phyloP scores from a whole-genome alignment of 2,888 invertebrate species.

The Cryptocephalus moraei region DNA sequence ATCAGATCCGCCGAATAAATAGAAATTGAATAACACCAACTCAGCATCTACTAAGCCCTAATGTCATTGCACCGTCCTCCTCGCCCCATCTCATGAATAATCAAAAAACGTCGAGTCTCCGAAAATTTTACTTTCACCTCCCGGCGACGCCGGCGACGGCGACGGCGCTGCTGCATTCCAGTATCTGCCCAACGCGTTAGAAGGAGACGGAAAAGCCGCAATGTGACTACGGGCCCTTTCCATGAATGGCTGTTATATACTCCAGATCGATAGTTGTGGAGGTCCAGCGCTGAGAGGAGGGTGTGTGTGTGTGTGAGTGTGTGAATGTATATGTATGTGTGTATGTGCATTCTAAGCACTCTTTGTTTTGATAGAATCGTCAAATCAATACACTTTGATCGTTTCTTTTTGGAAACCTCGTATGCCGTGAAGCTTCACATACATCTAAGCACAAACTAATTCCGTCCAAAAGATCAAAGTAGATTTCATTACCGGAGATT shows the following conservation, averaged over 20 bases:
- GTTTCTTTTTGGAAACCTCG: too few relatives aligned
- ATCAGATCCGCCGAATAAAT: too few relatives aligned
- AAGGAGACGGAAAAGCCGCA: constrained; percentile 25
- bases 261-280: constrained; percentile 28
- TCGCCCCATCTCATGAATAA: not conserved
- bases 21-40: too few relatives aligned
- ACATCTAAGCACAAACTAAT: too few relatives aligned
- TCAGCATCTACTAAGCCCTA: too few relatives aligned
- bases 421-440: too few relatives aligned
- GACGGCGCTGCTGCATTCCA: not conserved
- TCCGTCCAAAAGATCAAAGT: too few relatives aligned
- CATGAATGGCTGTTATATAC: constrained; percentile 28
- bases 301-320: not conserved
- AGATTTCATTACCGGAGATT: too few relatives aligned
- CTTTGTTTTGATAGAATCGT: too few relatives aligned
- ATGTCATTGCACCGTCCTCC: not conserved
- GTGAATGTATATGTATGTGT: not conserved
- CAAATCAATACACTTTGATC: too few relatives aligned
- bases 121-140: not conserved
- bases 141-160: not conserved
- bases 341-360: not conserved
- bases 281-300: constrained; percentile 21
- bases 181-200: constrained; percentile 3
- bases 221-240: constrained; percentile 23
- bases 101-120: not conserved